Conservation (phyloP, 1,140 invertebrate genomes). For the Venustaconcha ellipsiformis region DNA sequence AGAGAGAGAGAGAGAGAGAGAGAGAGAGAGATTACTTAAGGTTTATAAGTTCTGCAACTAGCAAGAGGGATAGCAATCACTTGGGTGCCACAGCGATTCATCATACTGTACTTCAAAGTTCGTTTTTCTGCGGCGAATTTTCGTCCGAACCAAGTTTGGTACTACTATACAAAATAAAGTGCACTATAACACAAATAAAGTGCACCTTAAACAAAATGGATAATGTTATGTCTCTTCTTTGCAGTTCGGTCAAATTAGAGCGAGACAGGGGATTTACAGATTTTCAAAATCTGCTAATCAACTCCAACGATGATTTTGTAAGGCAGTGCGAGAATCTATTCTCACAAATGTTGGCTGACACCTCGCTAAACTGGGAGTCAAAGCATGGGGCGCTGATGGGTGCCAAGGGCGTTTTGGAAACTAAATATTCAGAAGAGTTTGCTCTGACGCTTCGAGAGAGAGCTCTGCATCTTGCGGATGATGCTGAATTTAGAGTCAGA, state of each 20-base stretch:
- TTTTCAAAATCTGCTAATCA: conserved; percentile 55
- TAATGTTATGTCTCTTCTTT: conserved; percentile 71
- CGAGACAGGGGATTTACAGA: conserved; percentile 66
- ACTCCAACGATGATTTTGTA: conserved; percentile 40
- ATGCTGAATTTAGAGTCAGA: conserved; percentile 70
- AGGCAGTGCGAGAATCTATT: conserved; percentile 43
- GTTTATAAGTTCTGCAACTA: too few species aligned
- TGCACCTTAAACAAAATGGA: conserved; percentile 36
- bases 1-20: too few species aligned
- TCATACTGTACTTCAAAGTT: too few species aligned
- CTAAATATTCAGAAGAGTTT: conserved; percentile 54
- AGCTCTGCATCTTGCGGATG: conserved; percentile 62
- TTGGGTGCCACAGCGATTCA: too few species aligned
- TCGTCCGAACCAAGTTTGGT: too few species aligned
- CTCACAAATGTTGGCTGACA: conserved; percentile 34
- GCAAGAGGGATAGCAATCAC: too few species aligned
- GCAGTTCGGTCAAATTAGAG: conserved; percentile 67
- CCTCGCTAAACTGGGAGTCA: conserved; percentile 45
- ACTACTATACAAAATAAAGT: too few species aligned
- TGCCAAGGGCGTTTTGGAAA: conserved; percentile 60
- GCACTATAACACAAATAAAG: too few species aligned
- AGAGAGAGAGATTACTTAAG: too few species aligned
- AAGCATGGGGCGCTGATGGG: conserved; percentile 69
- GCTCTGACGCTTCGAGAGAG: conserved; percentile 48
- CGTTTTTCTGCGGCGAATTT: too few species aligned